phyloP scores from a whole-genome alignment of 2,113 vertebrate species.

The Bubo blakistoni region DNA sequence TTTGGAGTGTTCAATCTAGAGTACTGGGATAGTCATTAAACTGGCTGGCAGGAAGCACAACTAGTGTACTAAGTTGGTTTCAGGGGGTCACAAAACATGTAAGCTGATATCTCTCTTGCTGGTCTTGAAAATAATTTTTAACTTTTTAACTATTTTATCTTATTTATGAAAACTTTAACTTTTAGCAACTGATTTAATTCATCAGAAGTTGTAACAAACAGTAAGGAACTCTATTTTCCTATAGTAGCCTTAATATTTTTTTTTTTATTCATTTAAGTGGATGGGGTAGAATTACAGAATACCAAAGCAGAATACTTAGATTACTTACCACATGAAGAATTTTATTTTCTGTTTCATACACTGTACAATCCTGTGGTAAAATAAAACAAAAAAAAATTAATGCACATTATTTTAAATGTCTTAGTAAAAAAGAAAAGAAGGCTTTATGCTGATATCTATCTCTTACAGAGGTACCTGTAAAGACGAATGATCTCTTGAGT shows the following conservation, averaged over 20 bases:
- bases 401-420: not conserved
- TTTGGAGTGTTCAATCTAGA: not conserved
- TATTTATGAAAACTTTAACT: not conserved
- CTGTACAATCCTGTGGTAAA: constrained; percentile 83
- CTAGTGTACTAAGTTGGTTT: not conserved
- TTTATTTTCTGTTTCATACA: constrained; percentile 92
- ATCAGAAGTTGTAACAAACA: not conserved
- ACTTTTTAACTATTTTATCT: not conserved
- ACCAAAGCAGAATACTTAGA: not conserved
- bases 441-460: not conserved
- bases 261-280: not conserved
- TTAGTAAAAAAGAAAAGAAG: not conserved
- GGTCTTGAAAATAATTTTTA: not conserved
- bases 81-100: not conserved
- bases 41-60: not conserved
- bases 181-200: not conserved
- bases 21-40: not conserved
- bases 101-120: not conserved
- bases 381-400: not conserved
- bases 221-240: not conserved
- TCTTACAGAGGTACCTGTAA: not conserved
- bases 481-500: not conserved
- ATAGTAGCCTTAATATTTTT: not conserved
- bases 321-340: constrained; percentile 90
- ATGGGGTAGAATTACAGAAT: not conserved